Evolutionary conservation across 2,888 invertebrate species (phyloP), one percentile per base, ranked within the genome.

Genomic region (Acrocera orbiculus): DNA sequence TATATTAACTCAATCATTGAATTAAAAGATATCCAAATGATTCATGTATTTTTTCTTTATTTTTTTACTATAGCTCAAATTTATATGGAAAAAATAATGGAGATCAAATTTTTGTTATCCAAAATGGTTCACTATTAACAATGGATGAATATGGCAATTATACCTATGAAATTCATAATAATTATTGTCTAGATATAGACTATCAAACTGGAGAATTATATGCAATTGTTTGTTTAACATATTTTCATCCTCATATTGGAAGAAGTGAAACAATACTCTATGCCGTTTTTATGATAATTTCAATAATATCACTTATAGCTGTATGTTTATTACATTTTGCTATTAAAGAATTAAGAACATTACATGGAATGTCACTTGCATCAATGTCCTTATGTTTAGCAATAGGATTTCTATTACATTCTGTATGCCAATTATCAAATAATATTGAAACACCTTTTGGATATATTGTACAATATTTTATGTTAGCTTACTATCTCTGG

Each of bases 401-500:
- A 4, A 43, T 50, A 3, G 58, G 56, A 7, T 58, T 57, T 32
- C 47, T 50, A 34, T 44, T 59, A 4, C 51, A 55, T 32, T 51
- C 53, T 1, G 43, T 56, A 19, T 53, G 52, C n/a, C 52, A 56
- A 25, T 47, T 58, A 15, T 48, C 51, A 16, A 16, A 20, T 4
- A 30, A 23, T 23, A 6, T 5, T 23, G n/a, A n/a, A 11, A 47
- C 46, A n/a, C 48, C 47, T 19, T 44, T 53, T 17, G 58, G 56
- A 8, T 57, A 59, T 26, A 46, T 50, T 11, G 52, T 59, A 9
- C 59, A 58, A 40, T 60, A 54, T 42, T 58, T 50, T 26, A 50
- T 59, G 39, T 34, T 60, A 14, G 49, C 56, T 8, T 59, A 58
- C 28, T 58, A 52, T 39, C 53, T 53, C 32, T 60, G 58, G 58